phyloP scores from a whole-genome alignment of 64 coral and sea anemone species.

The Montipora sp. region DNA sequence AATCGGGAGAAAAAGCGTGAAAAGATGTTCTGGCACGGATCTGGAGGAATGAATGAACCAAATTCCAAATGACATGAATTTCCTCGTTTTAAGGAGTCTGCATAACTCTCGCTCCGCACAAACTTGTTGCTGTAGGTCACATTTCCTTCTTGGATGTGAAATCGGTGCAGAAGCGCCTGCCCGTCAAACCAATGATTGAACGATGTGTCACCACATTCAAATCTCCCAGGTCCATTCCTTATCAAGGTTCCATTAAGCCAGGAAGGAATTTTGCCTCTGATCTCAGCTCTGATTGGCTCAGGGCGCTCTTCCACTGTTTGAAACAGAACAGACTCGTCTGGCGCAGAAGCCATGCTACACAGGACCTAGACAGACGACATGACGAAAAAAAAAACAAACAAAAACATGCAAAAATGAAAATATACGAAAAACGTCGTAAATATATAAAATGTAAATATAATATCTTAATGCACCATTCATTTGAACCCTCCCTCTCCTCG shows the following conservation, averaged over 20 bases:
- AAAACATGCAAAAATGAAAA: too few relatives aligned
- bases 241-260: constrained; percentile 87
- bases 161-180: constrained; percentile 81
- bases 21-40: constrained; percentile 96
- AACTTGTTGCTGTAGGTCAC: constrained; percentile 91
- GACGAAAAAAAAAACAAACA: too few relatives aligned
- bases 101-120: constrained; percentile 77
- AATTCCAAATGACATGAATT: constrained; percentile 51
- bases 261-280: constrained; percentile 72
- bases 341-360: too few relatives aligned
- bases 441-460: too few relatives aligned
- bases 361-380: too few relatives aligned
- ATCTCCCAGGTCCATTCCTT: constrained; percentile 87
- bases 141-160: constrained; percentile 68
- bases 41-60: constrained; percentile 66
- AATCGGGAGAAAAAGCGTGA: constrained; percentile 79
- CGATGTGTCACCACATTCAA: constrained; percentile 73
- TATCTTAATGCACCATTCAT: too few relatives aligned
- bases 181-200: constrained; percentile 94
- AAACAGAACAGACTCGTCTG: too few relatives aligned
- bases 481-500: too few relatives aligned
- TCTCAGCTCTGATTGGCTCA: constrained; percentile 52
- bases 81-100: constrained; percentile 24
- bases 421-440: too few relatives aligned
- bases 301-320: constrained; percentile 47